Percentiles rank a stretch among this genome's conserved stretches.
Conservation (phyloP, 2,888 invertebrate genomes). For the Hydraecia micacea region DNA sequence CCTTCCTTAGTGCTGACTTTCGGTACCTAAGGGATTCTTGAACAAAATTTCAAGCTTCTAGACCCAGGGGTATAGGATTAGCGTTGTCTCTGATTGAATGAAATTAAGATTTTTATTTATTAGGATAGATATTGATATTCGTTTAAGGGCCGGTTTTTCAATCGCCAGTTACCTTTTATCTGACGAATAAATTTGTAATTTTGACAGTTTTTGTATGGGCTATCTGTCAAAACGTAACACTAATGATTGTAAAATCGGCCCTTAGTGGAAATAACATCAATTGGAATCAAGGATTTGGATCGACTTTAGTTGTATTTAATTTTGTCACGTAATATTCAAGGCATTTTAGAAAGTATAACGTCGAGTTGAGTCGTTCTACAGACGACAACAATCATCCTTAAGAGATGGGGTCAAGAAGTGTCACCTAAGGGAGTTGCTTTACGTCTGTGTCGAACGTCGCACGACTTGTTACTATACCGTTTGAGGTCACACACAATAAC, state of each 20-base stretch:
- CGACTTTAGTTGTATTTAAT: not conserved
- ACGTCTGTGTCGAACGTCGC: constrained; percentile 36
- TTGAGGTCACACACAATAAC: constrained; percentile 62
- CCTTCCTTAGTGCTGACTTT: not conserved
- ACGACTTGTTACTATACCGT: constrained; percentile 57
- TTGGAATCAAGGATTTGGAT: not conserved
- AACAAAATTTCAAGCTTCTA: not conserved
- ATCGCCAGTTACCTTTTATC: not conserved
- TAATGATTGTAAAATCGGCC: not conserved
- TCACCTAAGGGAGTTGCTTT: constrained; percentile 61
- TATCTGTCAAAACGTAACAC: not conserved
- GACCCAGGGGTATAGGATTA: not conserved
- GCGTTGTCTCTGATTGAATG: not conserved
- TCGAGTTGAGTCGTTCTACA: constrained; percentile 10
- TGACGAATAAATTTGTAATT: not conserved
- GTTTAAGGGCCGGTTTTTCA: not conserved
- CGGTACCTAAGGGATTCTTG: not conserved
- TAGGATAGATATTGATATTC: not conserved
- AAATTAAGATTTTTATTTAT: not conserved
- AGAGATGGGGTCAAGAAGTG: constrained; percentile 53
- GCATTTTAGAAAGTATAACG: constrained; percentile 21
- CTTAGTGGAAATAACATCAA: not conserved
- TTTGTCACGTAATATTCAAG: not conserved
- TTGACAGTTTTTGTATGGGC: not conserved
- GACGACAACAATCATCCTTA: constrained; percentile 45